Evolutionary conservation across 2,113 vertebrate species (phyloP).

Genomic region (Miniopterus natalensis): DNA sequence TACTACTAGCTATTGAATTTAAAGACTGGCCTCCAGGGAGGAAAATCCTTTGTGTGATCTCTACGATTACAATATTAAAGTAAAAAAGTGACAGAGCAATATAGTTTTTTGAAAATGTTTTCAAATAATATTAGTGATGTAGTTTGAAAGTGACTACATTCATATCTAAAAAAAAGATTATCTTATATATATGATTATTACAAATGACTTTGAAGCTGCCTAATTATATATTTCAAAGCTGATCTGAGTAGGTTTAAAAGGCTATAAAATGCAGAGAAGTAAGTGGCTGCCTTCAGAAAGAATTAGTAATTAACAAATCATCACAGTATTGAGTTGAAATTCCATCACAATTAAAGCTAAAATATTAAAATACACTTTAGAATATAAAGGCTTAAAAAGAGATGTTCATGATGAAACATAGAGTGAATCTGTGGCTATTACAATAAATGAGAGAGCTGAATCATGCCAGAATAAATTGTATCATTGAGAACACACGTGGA

Average conservation of each 20-base stretch:
- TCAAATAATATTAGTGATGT: conserved; percentile 40
- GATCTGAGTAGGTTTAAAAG: conserved; percentile 72
- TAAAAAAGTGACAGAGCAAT: not conserved
- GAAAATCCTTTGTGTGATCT: conserved; percentile 49
- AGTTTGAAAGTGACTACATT: conserved; percentile 64
- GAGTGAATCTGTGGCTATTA: conserved; percentile 19
- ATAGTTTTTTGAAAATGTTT: conserved; percentile 54
- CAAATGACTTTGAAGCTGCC: conserved; percentile 59
- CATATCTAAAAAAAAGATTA: conserved; percentile 72
- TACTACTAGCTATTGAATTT: conserved; percentile 60
- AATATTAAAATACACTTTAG: conserved; percentile 61
- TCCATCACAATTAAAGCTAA: conserved; percentile 56
- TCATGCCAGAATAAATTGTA: conserved; percentile 27
- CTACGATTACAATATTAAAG: conserved; percentile 48
- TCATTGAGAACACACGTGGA: conserved; percentile 36
- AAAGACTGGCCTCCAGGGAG: conserved; percentile 13
- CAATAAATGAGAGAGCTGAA: not conserved
- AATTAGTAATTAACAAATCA: conserved; percentile 34
- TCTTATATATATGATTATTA: conserved; percentile 58
- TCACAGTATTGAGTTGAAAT: conserved; percentile 33
- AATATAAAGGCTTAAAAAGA: conserved; percentile 43
- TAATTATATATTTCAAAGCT: conserved; percentile 69
- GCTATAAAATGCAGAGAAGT: not conserved
- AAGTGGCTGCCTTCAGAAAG: conserved; percentile 60
- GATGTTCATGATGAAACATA: not conserved